These are phyloP conservation scores for Tetragonula clypearis DNA, from an alignment of 1,140 invertebrate genomes.

Conservation along the genomic window DNA sequence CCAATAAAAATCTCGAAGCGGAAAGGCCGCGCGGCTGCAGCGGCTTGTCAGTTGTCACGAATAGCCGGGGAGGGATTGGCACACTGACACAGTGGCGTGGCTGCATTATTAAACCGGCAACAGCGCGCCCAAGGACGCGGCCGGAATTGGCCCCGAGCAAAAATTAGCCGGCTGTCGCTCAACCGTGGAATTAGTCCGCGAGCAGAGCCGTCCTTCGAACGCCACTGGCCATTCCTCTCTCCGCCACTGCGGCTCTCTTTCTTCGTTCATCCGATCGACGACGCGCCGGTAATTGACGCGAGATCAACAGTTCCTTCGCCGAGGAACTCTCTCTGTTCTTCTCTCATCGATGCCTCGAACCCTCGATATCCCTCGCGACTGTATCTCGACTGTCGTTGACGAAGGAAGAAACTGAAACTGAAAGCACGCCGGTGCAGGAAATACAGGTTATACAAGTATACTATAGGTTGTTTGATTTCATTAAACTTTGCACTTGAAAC, in stretches of 20 bases:
- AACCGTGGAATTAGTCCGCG: constrained; percentile 62
- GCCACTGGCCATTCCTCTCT: constrained; percentile 25
- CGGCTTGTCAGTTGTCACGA: constrained; percentile 46
- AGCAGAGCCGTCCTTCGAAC: constrained; percentile 47
- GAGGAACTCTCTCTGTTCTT: no score
- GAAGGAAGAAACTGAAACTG: no score
- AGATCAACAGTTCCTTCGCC: constrained; percentile 14
- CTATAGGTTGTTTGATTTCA: no score
- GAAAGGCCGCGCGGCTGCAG: neutral
- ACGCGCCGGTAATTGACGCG: constrained; percentile 19
- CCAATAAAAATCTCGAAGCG: constrained; percentile 27
- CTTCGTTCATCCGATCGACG: neutral
- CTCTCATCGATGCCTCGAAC: no score
- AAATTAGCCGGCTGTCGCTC: constrained; percentile 69
- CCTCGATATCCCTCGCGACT: no score
- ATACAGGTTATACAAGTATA: no score
- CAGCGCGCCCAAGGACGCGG: constrained; percentile 53
- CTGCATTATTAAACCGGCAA: constrained; percentile 67
- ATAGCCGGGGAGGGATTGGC: constrained; percentile 51
- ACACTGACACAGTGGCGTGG: constrained; percentile 71
- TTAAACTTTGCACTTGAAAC: no score
- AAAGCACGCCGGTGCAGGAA: no score
- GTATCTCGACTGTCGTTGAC: no score
- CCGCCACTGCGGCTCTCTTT: neutral
- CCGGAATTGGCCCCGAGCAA: constrained; percentile 59